A percentile compares a stretch with the other conserved stretches of the same genome.
These are phyloP conservation scores for Anarhynchus alexandrinus DNA, from an alignment of 2,113 vertebrate species.

Conservation along the genomic window DNA sequence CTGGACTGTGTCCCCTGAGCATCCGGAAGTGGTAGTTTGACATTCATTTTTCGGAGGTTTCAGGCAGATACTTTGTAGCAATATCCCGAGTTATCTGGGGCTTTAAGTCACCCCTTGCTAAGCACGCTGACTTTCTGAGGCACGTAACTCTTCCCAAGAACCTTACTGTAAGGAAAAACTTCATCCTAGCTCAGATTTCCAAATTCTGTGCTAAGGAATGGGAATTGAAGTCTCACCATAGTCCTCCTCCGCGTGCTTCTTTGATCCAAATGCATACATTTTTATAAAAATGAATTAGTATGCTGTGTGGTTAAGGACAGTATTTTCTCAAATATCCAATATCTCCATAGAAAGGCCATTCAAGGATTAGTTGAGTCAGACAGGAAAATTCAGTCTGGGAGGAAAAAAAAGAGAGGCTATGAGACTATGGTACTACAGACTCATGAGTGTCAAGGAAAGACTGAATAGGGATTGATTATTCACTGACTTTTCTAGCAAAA, in stretches of 20 bases:
- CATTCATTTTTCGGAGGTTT: background rate
- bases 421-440: background rate
- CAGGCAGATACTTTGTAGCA: background rate
- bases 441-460: background rate
- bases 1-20: background rate
- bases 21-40: background rate
- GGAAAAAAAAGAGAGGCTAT: background rate
- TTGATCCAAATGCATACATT: background rate
- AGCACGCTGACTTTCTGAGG: background rate
- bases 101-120: background rate
- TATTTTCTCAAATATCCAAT: background rate
- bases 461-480: background rate
- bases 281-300: background rate
- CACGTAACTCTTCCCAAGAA: background rate
- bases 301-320: background rate
- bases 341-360: background rate
- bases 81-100: background rate
- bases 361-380: background rate
- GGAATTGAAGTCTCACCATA: background rate
- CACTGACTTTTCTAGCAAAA: background rate
- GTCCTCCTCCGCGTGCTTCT: background rate
- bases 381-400: background rate
- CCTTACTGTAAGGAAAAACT: background rate
- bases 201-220: background rate
- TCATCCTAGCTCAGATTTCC: background rate